These are phyloP conservation scores for Tringa solitaria DNA, from an alignment of 2,113 vertebrate genomes.

Conservation along the genomic window DNA sequence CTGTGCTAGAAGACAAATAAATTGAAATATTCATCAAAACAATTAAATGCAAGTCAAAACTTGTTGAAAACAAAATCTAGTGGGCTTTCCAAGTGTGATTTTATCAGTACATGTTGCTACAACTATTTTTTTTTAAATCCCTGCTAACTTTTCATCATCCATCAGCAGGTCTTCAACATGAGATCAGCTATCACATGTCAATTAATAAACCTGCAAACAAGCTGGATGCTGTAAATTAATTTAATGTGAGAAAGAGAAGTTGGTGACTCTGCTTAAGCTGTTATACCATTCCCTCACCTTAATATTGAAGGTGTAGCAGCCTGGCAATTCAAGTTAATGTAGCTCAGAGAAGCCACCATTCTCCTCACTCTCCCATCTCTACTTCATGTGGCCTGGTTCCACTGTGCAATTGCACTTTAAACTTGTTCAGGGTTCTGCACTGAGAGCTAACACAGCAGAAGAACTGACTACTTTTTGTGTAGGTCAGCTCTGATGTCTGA, in stretches of 20 bases:
- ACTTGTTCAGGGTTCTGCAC: background rate
- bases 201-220: conserved; percentile 18
- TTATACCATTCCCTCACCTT: background rate
- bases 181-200: background rate
- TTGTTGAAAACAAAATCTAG: background rate
- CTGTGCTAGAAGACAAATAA: background rate
- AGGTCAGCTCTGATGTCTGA: background rate
- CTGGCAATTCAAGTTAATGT: background rate
- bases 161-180: background rate
- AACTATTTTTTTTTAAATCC: background rate
- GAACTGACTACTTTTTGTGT: background rate
- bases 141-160: background rate
- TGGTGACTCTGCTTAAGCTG: background rate
- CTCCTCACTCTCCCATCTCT: background rate
- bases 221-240: background rate
- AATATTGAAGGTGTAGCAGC: background rate
- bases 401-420: background rate
- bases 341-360: background rate
- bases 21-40: background rate
- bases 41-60: conserved; percentile 39
- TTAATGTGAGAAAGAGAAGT: background rate
- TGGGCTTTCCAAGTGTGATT: background rate
- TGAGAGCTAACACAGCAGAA: background rate
- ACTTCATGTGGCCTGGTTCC: background rate
- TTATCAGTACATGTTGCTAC: background rate